phyloP scores from a whole-genome alignment of 2,113 vertebrate genomes.

The Ictalurus punctatus region DNA sequence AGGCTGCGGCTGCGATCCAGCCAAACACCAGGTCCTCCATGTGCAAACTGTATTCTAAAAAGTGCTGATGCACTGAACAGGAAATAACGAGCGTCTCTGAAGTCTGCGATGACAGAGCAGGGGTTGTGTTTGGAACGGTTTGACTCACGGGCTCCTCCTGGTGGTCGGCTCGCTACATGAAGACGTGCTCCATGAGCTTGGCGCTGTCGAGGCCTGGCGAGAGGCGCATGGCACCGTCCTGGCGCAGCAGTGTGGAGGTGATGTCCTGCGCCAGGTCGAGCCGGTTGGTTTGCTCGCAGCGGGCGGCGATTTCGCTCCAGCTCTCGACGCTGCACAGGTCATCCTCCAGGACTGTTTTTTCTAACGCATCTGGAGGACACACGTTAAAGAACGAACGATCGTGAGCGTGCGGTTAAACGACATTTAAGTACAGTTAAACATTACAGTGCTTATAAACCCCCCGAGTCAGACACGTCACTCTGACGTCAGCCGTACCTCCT shows the following conservation, averaged over 20 bases:
- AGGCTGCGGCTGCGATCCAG: neutral
- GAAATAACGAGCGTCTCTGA: neutral
- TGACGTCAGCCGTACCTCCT: neutral
- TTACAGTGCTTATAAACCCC: neutral
- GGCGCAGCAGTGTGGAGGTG: conserved; percentile 44
- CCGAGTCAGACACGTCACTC: neutral
- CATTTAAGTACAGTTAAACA: neutral
- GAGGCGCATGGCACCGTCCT: conserved; percentile 35
- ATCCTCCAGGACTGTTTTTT: conserved; percentile 50
- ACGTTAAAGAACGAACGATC: neutral
- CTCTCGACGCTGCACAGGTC: conserved; percentile 15
- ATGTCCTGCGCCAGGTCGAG: conserved; percentile 51
- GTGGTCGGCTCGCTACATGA: conserved; percentile 49
- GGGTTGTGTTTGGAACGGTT: neutral
- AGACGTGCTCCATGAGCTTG: conserved; percentile 48
- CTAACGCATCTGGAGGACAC: conserved; percentile 31
- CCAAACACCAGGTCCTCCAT: neutral
- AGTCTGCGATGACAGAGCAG: neutral
- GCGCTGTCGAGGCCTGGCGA: conserved; percentile 24
- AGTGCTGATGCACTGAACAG: conserved; percentile 17
- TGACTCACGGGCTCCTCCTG: conserved; percentile 46
- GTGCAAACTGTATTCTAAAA: neutral
- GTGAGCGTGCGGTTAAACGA: neutral
- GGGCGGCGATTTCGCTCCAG: conserved; percentile 53
- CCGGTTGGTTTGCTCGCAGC: conserved; percentile 30